Evolutionary conservation across 2,888 invertebrate species (phyloP).

Genomic region (Acronicta leporina): DNA sequence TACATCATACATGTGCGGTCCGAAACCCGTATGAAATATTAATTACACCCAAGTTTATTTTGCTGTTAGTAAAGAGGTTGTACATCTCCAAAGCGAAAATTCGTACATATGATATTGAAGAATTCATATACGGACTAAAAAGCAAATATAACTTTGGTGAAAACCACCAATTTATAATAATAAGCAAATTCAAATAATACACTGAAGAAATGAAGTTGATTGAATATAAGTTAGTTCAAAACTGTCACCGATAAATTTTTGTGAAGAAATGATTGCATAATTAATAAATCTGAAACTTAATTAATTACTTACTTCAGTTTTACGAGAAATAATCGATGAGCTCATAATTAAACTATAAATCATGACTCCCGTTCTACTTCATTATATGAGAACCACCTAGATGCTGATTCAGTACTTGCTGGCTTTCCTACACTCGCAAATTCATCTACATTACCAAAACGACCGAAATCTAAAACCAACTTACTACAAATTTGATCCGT

Average conservation of each 20-base stretch:
- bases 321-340: constrained; percentile 75
- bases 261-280: no score
- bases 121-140: no score
- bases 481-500: constrained; percentile 54
- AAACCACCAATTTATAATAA: no score
- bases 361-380: constrained; percentile 77
- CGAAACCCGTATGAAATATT: constrained; percentile 54
- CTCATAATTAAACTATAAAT: constrained; percentile 85
- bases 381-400: constrained; percentile 77
- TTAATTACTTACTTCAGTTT: constrained; percentile 54
- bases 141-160: no score
- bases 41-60: constrained; percentile 50
- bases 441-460: constrained; percentile 58
- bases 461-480: constrained; percentile 47
- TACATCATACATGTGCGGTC: constrained; percentile 64
- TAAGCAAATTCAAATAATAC: no score
- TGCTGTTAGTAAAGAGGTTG: not conserved
- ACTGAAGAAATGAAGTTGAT: no score
- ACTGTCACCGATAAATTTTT: no score
- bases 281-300: constrained; percentile 18
- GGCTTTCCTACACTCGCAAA: constrained; percentile 80
- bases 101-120: no score
- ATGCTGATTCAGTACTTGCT: constrained; percentile 83
- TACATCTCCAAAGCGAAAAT: no score
- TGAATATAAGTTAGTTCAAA: no score